Conservation (phyloP, 2,797 vertebrate genomes). For the Austrolebias charrua region DNA sequence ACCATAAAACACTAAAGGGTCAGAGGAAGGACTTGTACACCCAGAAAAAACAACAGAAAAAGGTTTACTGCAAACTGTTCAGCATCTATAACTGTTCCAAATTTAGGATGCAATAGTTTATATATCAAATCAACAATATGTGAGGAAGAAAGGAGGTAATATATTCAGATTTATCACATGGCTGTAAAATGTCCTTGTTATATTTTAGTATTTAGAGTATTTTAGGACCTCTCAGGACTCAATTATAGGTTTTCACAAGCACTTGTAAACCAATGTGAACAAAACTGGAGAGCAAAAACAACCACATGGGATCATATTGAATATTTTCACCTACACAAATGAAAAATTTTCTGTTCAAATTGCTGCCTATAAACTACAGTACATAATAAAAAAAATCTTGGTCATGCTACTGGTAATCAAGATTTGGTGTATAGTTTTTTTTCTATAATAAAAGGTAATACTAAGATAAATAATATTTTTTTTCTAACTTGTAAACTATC, state of each 20-base stretch:
- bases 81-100: not conserved
- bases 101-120: constrained; percentile 6
- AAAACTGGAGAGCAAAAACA: not conserved
- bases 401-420: not conserved
- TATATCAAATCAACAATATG: constrained; percentile 10
- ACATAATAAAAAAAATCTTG: not conserved
- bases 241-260: too few relatives aligned
- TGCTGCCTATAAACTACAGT: too few relatives aligned
- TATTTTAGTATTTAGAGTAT: not conserved
- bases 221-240: not conserved
- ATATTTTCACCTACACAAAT: not conserved
- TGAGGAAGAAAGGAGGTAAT: not conserved
- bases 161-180: not conserved
- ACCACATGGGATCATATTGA: not conserved
- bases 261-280: not conserved
- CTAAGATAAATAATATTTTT: too few relatives aligned
- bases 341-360: too few relatives aligned
- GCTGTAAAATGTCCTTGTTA: not conserved
- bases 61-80: constrained; percentile 1
- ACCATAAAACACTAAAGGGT: constrained; percentile 2
- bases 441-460: too few relatives aligned
- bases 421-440: not conserved
- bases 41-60: constrained; percentile 4
- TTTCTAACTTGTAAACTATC: not conserved
- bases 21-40: constrained; percentile 12